phyloP scores from a whole-genome alignment of 2,797 vertebrate genomes.

The Gambusia yucatana region DNA sequence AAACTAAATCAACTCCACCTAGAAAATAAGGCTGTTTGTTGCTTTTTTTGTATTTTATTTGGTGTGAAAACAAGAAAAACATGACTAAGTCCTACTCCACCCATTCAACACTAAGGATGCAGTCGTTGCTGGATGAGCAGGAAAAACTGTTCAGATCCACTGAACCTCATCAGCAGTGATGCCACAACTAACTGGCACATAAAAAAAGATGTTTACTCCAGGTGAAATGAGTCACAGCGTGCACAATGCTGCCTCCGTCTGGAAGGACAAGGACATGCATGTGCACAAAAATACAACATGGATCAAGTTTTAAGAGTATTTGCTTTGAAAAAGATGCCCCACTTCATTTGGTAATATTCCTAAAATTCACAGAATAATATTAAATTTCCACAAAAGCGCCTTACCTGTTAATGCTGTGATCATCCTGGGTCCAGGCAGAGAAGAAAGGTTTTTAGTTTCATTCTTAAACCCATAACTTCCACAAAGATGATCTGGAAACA shows the following conservation, averaged over 20 bases:
- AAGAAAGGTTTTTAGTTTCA: constrained; percentile 3
- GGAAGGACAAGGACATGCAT: constrained; percentile 25
- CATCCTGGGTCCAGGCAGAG: constrained; percentile 57
- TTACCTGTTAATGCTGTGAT: constrained; percentile 48
- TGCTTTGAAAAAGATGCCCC: background rate
- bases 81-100: background rate
- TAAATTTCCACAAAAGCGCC: background rate
- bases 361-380: background rate
- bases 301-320: background rate
- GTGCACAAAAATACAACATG: background rate
- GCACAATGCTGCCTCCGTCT: constrained; percentile 67
- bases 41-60: background rate
- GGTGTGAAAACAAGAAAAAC: background rate
- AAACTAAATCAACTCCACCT: background rate
- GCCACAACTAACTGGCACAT: background rate
- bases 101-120: constrained; percentile 10
- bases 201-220: constrained; percentile 10
- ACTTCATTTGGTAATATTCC: background rate
- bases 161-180: constrained; percentile 14
- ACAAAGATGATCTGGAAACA: constrained; percentile 30
- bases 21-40: background rate
- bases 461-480: constrained; percentile 33
- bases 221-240: constrained; percentile 2
- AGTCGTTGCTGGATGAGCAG: background rate
- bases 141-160: constrained; percentile 1